A percentile compares a stretch with the other conserved stretches of the same genome.
Evolutionary conservation across 2,888 invertebrate genomes (phyloP).

Genomic region (Hofmannophila pseudospretella): DNA sequence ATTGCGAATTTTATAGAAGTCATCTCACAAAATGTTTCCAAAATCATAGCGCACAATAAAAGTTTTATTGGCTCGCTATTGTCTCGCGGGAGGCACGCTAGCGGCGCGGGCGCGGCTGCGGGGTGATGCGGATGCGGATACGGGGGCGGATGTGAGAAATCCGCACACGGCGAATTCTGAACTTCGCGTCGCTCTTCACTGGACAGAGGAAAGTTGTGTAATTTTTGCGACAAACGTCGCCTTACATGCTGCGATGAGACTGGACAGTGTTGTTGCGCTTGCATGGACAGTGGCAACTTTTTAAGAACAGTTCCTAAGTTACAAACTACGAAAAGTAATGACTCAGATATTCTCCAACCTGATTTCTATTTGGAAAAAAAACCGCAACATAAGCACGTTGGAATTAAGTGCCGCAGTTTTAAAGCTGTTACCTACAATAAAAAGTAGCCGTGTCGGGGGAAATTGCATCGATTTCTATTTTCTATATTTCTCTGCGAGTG

Average conservation of each 20-base stretch:
- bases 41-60: slow-evolving; percentile 69
- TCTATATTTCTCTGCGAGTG: slow-evolving; percentile 25
- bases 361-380: slow-evolving; percentile 29
- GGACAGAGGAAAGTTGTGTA: slow-evolving; percentile 48
- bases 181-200: slow-evolving; percentile 32
- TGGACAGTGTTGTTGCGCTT: slow-evolving; percentile 27
- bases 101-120: slow-evolving; percentile 19
- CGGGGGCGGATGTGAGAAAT: slow-evolving; percentile 23
- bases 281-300: slow-evolving; percentile 22
- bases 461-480: slow-evolving; percentile 41
- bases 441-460: slow-evolving; percentile 28
- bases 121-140: no score
- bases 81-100: slow-evolving; percentile 37
- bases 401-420: slow-evolving; percentile 32
- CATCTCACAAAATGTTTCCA: slow-evolving; percentile 63
- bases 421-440: slow-evolving; percentile 37
- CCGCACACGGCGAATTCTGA: slow-evolving; percentile 18
- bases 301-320: slow-evolving; percentile 21
- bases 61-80: slow-evolving; percentile 68
- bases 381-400: slow-evolving; percentile 26
- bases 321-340: slow-evolving; percentile 11
- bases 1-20: slow-evolving; percentile 66
- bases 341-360: slow-evolving; percentile 17
- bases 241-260: slow-evolving; percentile 7
- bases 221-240: slow-evolving; percentile 52